These are phyloP conservation scores for Epistrophe eligans DNA, from an alignment of 2,888 invertebrate genomes.

Conservation along the genomic window DNA sequence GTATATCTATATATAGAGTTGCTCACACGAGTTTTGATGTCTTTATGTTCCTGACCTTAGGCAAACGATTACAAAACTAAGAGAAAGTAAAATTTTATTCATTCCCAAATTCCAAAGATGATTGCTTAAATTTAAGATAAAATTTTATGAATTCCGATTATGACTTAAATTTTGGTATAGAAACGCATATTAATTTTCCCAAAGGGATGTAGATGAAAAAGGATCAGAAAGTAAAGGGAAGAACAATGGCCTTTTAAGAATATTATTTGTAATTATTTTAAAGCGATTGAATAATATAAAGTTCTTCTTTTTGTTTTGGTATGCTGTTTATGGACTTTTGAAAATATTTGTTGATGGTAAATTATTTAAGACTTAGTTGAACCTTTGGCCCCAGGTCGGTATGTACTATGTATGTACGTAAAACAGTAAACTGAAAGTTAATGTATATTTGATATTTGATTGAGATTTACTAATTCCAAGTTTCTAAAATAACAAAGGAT, in stretches of 20 bases:
- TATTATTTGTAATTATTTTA: conserved; percentile 27
- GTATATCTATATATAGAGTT: neutral
- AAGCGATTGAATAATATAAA: conserved; percentile 12
- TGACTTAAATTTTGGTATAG: conserved; percentile 30
- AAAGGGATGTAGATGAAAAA: neutral
- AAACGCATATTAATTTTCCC: neutral
- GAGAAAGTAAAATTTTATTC: conserved; percentile 52
- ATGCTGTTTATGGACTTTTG: conserved; percentile 22
- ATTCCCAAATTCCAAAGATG: conserved; percentile 54
- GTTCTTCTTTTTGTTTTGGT: neutral
- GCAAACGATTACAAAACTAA: conserved; percentile 45
- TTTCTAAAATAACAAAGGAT: neutral
- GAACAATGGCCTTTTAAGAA: conserved; percentile 15
- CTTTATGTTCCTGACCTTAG: conserved; percentile 55
- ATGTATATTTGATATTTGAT: neutral
- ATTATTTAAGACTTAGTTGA: conserved; percentile 15
- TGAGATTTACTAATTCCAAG: neutral
- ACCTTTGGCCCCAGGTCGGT: neutral
- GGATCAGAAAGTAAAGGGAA: conserved; percentile 3
- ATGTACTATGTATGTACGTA: too few species aligned
- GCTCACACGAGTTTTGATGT: conserved; percentile 52
- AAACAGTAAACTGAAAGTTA: neutral
- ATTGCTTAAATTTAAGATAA: conserved; percentile 48
- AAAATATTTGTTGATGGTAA: conserved; percentile 33
- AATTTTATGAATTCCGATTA: conserved; percentile 61